Base-by-base conservation (phyloP, 92 coral and sea anemone genomes). In the Zoanthus gigantus region DNA sequence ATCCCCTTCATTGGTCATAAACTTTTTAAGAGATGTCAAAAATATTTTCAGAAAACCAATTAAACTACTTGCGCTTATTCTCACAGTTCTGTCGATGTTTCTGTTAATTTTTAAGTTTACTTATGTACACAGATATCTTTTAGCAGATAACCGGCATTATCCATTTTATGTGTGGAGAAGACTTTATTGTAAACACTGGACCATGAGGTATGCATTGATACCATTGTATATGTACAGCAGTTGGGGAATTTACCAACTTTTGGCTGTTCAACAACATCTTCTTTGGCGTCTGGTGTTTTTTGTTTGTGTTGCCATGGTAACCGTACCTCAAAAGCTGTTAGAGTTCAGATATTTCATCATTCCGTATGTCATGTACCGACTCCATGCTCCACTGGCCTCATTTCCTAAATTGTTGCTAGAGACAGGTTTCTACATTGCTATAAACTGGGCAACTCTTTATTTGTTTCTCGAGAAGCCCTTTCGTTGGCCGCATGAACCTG, bases 141-240 rank as follows among this genome's bases (percentile, higher is more conserved):
- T 95, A 13, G 98, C 99, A 6, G 99, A 97, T 76, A 97, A 97
- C 88, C 97, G 99, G 31, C 99, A 97, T 89, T 97, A 92, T 78
- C 92, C 98, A 9, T 97, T 97, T 80, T 94, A 97, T 61, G 81
- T 95, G n/a, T 97, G 99, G 99, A 93, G 94, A n/a, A 95, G 94
- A 79, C 66, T 97, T 37, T 97, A 94, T 85, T 85, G 92, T 7
- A 86, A 96, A n/a, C 96, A 97, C 88, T 94, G 98, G 93, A 65
- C 83, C 11, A 89, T 88, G 7, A 86, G 92, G 50, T 94, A 95
- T 78, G 88, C 81, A 17, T 77, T 93, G 9, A 82, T 93, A 6
- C 98, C 98, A 1, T 67, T 93, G 9, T 97, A 97, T 86, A 57
- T 95, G 29, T 89, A 83, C 79, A 91, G 95, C 5, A 92, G 83